phyloP scores from a whole-genome alignment of 2,888 invertebrate genomes.

The Sinhomidia bicolor region DNA sequence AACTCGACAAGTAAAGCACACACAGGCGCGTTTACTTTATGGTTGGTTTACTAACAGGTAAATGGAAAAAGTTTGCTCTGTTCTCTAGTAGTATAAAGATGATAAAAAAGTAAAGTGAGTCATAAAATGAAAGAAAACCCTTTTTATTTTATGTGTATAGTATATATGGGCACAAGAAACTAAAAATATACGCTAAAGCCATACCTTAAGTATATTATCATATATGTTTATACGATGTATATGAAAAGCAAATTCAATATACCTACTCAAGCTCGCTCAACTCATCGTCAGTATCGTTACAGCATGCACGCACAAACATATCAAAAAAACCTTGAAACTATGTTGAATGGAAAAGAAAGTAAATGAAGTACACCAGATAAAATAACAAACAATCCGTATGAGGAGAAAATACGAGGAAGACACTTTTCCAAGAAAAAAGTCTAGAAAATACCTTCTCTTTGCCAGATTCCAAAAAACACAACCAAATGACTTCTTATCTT shows the following conservation, averaged over 20 bases:
- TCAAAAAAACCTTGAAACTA: too few relatives aligned
- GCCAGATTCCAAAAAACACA: neutral
- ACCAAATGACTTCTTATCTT: too few relatives aligned
- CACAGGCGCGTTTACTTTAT: neutral
- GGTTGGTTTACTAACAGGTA: neutral
- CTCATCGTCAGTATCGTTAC: too few relatives aligned
- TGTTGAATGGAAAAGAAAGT: constrained; percentile 22
- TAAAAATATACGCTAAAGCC: too few relatives aligned
- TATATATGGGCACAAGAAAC: too few relatives aligned
- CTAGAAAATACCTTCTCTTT: constrained; percentile 3
- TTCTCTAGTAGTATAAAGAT: neutral
- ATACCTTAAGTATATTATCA: too few relatives aligned
- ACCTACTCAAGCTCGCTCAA: too few relatives aligned
- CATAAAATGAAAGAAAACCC: neutral
- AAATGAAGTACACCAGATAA: neutral
- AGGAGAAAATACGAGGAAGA: neutral
- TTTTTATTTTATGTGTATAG: neutral
- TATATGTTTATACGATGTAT: too few relatives aligned
- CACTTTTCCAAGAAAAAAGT: too few relatives aligned
- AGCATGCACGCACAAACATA: neutral
- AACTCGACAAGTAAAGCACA: neutral
- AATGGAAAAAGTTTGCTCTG: constrained; percentile 10
- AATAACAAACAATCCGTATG: neutral
- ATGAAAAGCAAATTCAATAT: too few relatives aligned
- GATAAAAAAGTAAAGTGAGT: constrained; percentile 5